Percentiles rank a stretch among this genome's conserved stretches.
These are phyloP conservation scores for Xanthorhoe designata DNA, from an alignment of 2,888 invertebrate species.

Conservation along the genomic window DNA sequence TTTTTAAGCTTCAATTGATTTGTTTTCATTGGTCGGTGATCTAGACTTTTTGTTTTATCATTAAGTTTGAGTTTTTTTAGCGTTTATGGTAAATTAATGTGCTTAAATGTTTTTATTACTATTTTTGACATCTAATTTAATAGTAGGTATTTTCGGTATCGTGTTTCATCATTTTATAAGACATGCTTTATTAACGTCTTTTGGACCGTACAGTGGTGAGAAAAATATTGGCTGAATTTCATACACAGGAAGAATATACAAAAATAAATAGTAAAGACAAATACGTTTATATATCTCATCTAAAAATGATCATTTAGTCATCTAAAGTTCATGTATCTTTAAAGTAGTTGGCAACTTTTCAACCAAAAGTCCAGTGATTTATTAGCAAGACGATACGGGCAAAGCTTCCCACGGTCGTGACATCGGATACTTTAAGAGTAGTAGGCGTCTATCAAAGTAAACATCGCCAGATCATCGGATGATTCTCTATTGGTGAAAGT, in stretches of 20 bases:
- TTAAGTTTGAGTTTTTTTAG: slow-evolving; percentile 5
- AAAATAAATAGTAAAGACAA: not conserved
- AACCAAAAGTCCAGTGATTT: slow-evolving; percentile 33
- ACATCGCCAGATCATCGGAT: slow-evolving; percentile 36
- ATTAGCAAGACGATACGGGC: slow-evolving; percentile 36
- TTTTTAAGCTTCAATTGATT: slow-evolving; percentile 58
- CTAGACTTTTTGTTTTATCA: slow-evolving; percentile 24
- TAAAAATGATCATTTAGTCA: not conserved
- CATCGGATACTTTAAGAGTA: slow-evolving; percentile 39
- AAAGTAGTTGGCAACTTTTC: slow-evolving; percentile 22
- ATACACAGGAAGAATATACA: no score
- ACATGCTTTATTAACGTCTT: not conserved
- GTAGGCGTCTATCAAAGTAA: slow-evolving; percentile 40
- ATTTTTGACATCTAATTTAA: slow-evolving; percentile 19
- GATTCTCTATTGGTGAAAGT: slow-evolving; percentile 47
- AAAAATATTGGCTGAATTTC: no score
- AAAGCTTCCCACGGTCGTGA: slow-evolving; percentile 44
- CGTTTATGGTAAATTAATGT: slow-evolving; percentile 25
- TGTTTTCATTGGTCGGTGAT: slow-evolving; percentile 65
- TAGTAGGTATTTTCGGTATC: not conserved
- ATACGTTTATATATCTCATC: not conserved
- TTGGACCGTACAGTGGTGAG: not conserved
- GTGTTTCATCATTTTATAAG: not conserved
- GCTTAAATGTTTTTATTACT: slow-evolving; percentile 22
- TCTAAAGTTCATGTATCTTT: not conserved